Evolutionary conservation across 2,888 invertebrate genomes (phyloP).

Genomic region (Aleiodes alternator): DNA sequence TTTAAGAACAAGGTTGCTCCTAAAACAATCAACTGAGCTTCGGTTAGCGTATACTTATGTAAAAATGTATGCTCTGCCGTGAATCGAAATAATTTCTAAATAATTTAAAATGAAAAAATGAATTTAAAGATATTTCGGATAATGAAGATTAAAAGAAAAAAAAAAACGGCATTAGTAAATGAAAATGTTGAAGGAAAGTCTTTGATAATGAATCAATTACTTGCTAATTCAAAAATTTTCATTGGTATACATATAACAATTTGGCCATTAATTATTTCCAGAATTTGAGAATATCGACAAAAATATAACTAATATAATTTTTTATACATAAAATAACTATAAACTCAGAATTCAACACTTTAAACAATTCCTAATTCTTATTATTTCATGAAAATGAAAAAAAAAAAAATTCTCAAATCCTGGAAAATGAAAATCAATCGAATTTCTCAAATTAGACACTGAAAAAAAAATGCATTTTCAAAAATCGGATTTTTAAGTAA

Average conservation of each 20-base stretch:
- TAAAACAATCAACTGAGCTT: conserved; percentile 74
- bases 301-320: not conserved
- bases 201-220: conserved; percentile 47
- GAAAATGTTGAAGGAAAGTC: conserved; percentile 39
- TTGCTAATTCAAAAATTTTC: conserved; percentile 36
- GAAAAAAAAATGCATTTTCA: too few relatives aligned
- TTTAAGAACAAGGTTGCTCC: conserved; percentile 58
- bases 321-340: conserved; percentile 22
- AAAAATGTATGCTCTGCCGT: conserved; percentile 47
- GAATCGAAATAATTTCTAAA: too few relatives aligned
- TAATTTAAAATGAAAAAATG: conserved; percentile 48
- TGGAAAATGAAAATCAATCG: not conserved
- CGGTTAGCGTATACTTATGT: conserved; percentile 67
- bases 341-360: too few relatives aligned
- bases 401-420: conserved; percentile 31
- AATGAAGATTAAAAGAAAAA: not conserved
- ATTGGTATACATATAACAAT: conserved; percentile 39
- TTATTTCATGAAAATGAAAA: not conserved
- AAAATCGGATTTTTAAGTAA: too few relatives aligned
- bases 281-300: conserved; percentile 18
- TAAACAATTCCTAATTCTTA: too few relatives aligned
- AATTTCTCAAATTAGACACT: not conserved
- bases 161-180: conserved; percentile 23
- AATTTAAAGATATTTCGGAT: conserved; percentile 27
- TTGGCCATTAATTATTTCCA: conserved; percentile 29